These are phyloP conservation scores for Varecia variegata DNA, from an alignment of 2,797 vertebrate species.

Conservation along the genomic window DNA sequence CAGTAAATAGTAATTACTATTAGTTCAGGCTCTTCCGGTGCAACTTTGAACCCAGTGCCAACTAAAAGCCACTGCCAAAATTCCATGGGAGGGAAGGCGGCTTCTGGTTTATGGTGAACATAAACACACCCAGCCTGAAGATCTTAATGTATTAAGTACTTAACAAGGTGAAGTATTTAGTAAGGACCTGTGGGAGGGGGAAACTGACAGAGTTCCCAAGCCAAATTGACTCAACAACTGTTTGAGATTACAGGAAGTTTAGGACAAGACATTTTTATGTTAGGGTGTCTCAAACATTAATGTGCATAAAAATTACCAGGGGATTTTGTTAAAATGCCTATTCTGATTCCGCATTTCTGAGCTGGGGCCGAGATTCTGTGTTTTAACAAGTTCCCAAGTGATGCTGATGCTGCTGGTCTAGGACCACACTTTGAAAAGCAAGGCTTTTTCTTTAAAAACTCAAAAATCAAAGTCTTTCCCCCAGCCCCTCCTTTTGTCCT, in stretches of 20 bases:
- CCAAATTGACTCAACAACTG: background rate
- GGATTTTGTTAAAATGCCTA: background rate
- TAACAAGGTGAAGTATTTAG: background rate
- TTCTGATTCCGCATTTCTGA: background rate
- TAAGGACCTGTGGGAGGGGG: background rate
- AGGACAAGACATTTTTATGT: background rate
- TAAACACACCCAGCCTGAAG: background rate
- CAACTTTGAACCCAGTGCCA: conserved; percentile 21
- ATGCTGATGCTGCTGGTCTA: background rate
- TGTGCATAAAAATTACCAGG: background rate
- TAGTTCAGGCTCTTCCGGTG: conserved; percentile 2
- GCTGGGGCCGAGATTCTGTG: background rate
- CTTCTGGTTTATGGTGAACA: conserved; percentile 11
- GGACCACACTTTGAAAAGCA: background rate
- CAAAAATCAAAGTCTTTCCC: conserved; percentile 59
- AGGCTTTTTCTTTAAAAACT: background rate
- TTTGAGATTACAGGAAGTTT: background rate
- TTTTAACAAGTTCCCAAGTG: background rate
- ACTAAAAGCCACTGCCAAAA: conserved; percentile 11
- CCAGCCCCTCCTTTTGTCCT: conserved; percentile 47
- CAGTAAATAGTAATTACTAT: conserved; percentile 7
- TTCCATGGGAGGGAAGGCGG: background rate
- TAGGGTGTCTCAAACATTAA: background rate
- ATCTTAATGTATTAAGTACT: conserved; percentile 5
- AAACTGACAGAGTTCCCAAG: background rate